Base-by-base conservation (phyloP, 2,113 vertebrate genomes). In the Tautogolabrus adspersus region DNA sequence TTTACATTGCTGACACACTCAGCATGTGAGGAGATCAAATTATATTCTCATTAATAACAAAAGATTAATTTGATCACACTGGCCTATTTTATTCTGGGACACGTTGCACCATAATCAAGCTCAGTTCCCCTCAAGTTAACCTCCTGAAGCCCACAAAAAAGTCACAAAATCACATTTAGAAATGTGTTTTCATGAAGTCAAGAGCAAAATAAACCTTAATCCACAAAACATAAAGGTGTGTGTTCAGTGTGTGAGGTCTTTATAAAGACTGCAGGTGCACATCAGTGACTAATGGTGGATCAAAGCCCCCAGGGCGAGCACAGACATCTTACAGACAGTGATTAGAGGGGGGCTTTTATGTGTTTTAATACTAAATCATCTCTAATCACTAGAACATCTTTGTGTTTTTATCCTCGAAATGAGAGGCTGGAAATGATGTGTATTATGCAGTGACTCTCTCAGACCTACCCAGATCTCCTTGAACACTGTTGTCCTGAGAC, bases 401-500 rank as follows among this genome's bases (percentile, higher is more conserved):
- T 10, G 19, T 62, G 37, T 38, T 42, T 80, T 57, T 59, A 72
- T 79, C 71, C 44, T 63, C 5, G 60, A 51, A 18, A 72, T 52
- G 15, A 76, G 75, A 76, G 12, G 34, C 11, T 42, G 11, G n/a
- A 5, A 1, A 62, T 46, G 19, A n/a, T 40, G 1, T 66, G 57
- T 54, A 44, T 46, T 51, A 59, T 77, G 40, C 18, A 9, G 56
- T 52, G 62, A 73, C 64, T 30, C 11, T 75, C 58, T 58, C n/a
- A 76, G 49, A 90, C 92, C 68, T 93, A 99, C 97, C 98, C 89
- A 96, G 40, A 72, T 98, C 98, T 73, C 96, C 97, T 26, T 95
- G 97, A 90, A 96, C 94, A 87, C 95, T 93, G 94, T 95, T 95
- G 84, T 97, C 96, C 79, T 95, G 96, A 60, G 95, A 94, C 59